A percentile compares a stretch with the other conserved stretches of the same genome.
Evolutionary conservation across 2,113 vertebrate species (phyloP).

Genomic region (Psettodes erumei): DNA sequence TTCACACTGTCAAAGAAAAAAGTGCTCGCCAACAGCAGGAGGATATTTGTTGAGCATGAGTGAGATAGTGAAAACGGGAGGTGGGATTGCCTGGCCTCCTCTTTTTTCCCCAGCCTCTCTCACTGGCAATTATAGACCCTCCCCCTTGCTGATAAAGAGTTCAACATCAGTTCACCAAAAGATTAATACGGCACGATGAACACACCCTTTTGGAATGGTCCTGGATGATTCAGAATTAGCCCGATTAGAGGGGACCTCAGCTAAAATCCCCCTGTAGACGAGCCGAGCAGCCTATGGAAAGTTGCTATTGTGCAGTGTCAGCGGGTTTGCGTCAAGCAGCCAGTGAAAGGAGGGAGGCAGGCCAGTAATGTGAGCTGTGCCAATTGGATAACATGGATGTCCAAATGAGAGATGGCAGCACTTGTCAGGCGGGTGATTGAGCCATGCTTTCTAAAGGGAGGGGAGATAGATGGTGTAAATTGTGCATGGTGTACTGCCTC

Average conservation of each 20-base stretch:
- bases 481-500: constrained; percentile 22
- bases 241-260: constrained; percentile 65
- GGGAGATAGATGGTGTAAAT: constrained; percentile 40
- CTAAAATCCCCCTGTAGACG: constrained; percentile 56
- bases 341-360: constrained; percentile 30
- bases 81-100: constrained; percentile 37
- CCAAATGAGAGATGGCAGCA: constrained; percentile 67
- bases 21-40: constrained; percentile 28
- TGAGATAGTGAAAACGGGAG: constrained; percentile 40
- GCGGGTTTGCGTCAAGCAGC: constrained; percentile 53
- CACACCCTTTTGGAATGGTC: constrained; percentile 66
- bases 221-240: constrained; percentile 68
- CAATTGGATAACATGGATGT: constrained; percentile 65
- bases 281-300: constrained; percentile 60
- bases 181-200: constrained; percentile 73
- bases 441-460: constrained; percentile 46
- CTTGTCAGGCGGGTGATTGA: constrained; percentile 69
- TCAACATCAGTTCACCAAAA: constrained; percentile 80
- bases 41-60: constrained; percentile 49
- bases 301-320: constrained; percentile 74
- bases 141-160: constrained; percentile 73
- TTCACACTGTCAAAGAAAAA: constrained; percentile 17
- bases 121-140: constrained; percentile 52
- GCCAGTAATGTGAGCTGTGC: constrained; percentile 59
- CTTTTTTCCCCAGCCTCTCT: constrained; percentile 37